Evolutionary conservation across 2,888 invertebrate genomes (phyloP).

Genomic region (Ashinkailepas kermadecensis): DNA sequence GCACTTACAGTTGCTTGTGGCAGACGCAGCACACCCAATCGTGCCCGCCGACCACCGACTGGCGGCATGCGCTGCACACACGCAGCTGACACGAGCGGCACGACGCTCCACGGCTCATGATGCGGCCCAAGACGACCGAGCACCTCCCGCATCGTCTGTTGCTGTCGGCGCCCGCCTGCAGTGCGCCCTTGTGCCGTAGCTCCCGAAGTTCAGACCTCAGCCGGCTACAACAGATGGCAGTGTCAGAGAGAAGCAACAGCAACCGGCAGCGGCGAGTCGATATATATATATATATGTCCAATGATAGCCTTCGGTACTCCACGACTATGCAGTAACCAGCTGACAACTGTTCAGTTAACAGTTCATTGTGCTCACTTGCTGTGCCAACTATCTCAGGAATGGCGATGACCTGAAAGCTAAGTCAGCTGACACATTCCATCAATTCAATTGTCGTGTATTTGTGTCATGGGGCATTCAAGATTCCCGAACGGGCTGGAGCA

Average conservation of each 20-base stretch:
- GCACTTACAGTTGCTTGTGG: slow-evolving; percentile 66
- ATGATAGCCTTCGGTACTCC: too few species aligned
- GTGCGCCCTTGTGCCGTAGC: slow-evolving; percentile 54
- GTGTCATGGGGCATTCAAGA: too few species aligned
- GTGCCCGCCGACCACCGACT: slow-evolving; percentile 50
- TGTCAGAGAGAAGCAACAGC: not conserved
- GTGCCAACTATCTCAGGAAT: too few species aligned
- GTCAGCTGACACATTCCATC: too few species aligned
- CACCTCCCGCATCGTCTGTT: slow-evolving; percentile 60
- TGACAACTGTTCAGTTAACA: too few species aligned
- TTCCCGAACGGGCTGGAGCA: too few species aligned
- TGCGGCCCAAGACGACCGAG: slow-evolving; percentile 59
- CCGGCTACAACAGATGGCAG: slow-evolving; percentile 46
- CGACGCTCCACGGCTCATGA: slow-evolving; percentile 65
- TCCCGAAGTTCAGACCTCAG: slow-evolving; percentile 57
- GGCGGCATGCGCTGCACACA: slow-evolving; percentile 66
- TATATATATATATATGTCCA: too few species aligned
- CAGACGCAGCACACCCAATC: slow-evolving; percentile 71
- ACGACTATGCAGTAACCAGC: too few species aligned
- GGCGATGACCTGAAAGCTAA: too few species aligned
- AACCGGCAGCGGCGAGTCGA: too few species aligned
- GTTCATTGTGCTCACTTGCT: too few species aligned
- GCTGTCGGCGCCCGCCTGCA: slow-evolving; percentile 41
- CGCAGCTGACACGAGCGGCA: slow-evolving; percentile 61
- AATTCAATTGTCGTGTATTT: too few species aligned